phyloP scores from a whole-genome alignment of 2,888 invertebrate genomes.

The Subacronicta megacephala region DNA sequence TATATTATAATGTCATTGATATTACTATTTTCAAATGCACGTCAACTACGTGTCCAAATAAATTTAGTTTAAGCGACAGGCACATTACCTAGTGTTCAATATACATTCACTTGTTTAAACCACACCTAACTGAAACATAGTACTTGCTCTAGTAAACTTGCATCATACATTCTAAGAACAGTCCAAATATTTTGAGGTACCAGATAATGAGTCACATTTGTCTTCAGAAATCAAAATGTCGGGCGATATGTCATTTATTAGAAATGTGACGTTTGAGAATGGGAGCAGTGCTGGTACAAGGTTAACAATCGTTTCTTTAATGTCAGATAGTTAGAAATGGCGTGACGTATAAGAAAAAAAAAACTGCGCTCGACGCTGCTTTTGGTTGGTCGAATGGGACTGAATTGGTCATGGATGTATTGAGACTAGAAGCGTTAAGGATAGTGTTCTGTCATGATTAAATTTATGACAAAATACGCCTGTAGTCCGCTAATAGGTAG shows the following conservation, averaged over 20 bases:
- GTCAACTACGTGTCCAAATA: conserved; percentile 1
- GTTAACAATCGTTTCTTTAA: conserved; percentile 52
- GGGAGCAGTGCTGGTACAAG: conserved; percentile 53
- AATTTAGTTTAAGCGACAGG: conserved; percentile 13
- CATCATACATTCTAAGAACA: conserved; percentile 25
- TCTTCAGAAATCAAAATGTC: conserved; percentile 49
- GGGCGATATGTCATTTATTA: conserved; percentile 50
- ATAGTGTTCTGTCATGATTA: too few species aligned
- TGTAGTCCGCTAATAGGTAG: too few species aligned
- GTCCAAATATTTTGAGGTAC: conserved; percentile 13
- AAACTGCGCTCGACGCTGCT: conserved; percentile 33
- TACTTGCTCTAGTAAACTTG: not conserved
- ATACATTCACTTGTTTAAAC: conserved; percentile 20
- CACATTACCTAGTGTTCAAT: not conserved
- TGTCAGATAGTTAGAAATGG: conserved; percentile 51
- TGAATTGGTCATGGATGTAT: conserved; percentile 13
- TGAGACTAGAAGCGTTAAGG: conserved; percentile 23
- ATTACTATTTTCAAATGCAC: not conserved
- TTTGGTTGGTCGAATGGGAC: conserved; percentile 31
- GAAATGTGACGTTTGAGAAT: conserved; percentile 47
- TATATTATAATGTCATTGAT: too few species aligned
- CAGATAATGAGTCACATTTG: conserved; percentile 48
- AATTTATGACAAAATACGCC: too few species aligned
- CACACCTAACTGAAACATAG: conserved; percentile 11
- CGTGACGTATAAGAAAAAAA: conserved; percentile 41